Evolutionary conservation across 2,797 vertebrate species (phyloP), one percentile per base, ranked within the genome.

Genomic region (Hyperoplus immaculatus): DNA sequence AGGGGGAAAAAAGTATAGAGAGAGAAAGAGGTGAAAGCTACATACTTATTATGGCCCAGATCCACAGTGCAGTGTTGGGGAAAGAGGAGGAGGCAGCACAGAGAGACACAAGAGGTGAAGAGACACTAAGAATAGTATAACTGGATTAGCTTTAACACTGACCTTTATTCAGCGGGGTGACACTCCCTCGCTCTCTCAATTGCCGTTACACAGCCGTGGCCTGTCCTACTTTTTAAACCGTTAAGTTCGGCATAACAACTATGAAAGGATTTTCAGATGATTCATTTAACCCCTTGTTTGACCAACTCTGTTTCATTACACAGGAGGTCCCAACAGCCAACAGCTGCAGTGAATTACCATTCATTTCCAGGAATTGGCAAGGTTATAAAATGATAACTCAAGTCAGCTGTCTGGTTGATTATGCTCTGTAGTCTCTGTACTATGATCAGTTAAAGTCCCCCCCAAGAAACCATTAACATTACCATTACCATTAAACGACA

Each of bases 71-170:
- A 4, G 11, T 63, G 65, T 50, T 13, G 60, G 74, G 66, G 57
- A 55, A 79, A 49, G 76, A 87, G 46, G 75, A 82, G 39, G 61
- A 73, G 50, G 68, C 29, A 71, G 72, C 81, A 75, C 18, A 54
- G 65, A 77, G 62, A 87, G 77, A 88, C 84, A 75, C 29, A 83
- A 71, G 74, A 85, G 76, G 77, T 82, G 82, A 88, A 87, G 88
- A 87, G 78, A 82, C 73, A 81, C 81, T 83, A 87, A 93, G 88
- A 93, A 93, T 92, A 93, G 91, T 81, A 72, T 43, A 83, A 88
- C 82, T 88, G 88, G 89, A 92, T 93, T 93, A 85, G 83, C 76
- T 79, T 82, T 78, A 82, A 88, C 62, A 64, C 72, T 80, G 88
- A 90, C 88, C 88, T 89, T 89, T 85, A 87, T 82, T 87, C 78